These are phyloP conservation scores for Isichthys henryi DNA, from an alignment of 2,113 vertebrate species.

Conservation along the genomic window DNA sequence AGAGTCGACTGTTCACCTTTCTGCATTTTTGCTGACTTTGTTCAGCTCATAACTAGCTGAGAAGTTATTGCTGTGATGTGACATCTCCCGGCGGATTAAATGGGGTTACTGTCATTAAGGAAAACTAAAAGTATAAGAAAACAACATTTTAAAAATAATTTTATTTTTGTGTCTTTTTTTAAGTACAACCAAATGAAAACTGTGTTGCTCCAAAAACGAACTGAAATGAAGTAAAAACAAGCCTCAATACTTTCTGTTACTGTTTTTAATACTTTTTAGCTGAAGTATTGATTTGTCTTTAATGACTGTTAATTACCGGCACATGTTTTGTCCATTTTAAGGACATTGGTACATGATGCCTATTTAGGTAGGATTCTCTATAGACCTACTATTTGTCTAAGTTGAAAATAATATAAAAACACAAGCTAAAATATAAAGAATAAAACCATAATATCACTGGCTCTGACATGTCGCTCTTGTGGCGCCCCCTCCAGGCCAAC, in stretches of 20 bases:
- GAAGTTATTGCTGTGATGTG: background rate
- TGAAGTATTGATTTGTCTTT: too few relatives aligned
- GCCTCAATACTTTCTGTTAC: background rate
- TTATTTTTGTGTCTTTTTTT: background rate
- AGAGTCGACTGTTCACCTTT: background rate
- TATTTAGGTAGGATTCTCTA: too few relatives aligned
- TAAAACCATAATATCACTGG: background rate
- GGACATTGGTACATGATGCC: too few relatives aligned
- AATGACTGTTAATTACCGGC: too few relatives aligned
- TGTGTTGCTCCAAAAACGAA: background rate
- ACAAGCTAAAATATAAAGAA: background rate
- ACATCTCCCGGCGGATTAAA: background rate
- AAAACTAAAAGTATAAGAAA: background rate
- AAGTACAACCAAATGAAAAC: background rate
- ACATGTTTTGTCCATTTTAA: too few relatives aligned
- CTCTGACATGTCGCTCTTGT: background rate
- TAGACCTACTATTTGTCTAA: background rate
- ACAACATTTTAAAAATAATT: too few relatives aligned
- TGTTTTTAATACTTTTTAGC: too few relatives aligned
- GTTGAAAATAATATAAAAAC: background rate
- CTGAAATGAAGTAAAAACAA: background rate
- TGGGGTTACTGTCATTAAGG: background rate
- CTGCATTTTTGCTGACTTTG: background rate
- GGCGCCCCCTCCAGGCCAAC: conserved; percentile 73
- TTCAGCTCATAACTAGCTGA: background rate